Conservation (phyloP, 2,797 vertebrate species). For the Chaetophractus vellerosus region DNA sequence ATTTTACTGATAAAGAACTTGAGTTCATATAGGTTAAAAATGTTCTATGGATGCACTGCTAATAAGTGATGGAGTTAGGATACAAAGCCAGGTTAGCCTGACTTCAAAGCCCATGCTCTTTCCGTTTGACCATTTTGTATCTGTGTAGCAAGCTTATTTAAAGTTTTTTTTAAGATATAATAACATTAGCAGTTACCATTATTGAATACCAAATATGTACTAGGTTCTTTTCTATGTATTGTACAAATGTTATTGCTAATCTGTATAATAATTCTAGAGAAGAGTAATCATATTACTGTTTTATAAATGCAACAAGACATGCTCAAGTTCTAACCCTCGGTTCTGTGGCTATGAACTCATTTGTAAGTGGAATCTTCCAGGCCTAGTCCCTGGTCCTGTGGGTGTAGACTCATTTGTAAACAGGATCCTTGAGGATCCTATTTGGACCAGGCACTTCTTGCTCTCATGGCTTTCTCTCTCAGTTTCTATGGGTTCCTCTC, state of each 20-base stretch:
- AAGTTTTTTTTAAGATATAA: conserved; percentile 19
- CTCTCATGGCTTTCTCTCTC: no score
- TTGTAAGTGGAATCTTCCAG: no score
- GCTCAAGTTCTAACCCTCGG: no score
- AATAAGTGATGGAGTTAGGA: background rate
- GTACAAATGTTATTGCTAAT: background rate
- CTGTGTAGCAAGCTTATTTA: background rate
- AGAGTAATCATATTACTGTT: background rate
- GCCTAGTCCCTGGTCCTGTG: no score
- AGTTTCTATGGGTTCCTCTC: no score
- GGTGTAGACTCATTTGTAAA: no score
- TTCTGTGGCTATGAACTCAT: no score
- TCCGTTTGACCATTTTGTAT: background rate
- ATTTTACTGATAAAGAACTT: background rate
- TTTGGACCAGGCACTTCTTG: no score
- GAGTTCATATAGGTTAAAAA: background rate
- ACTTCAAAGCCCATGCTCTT: background rate
- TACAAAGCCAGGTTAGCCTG: background rate
- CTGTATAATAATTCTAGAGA: background rate
- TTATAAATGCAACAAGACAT: background rate
- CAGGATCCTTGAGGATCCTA: no score
- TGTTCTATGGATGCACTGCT: background rate
- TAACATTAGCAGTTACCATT: background rate
- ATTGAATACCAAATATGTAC: conserved; percentile 9
- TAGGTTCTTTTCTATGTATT: background rate